Base-by-base conservation (phyloP, 1,140 invertebrate species). In the Triops longicaudatus region DNA sequence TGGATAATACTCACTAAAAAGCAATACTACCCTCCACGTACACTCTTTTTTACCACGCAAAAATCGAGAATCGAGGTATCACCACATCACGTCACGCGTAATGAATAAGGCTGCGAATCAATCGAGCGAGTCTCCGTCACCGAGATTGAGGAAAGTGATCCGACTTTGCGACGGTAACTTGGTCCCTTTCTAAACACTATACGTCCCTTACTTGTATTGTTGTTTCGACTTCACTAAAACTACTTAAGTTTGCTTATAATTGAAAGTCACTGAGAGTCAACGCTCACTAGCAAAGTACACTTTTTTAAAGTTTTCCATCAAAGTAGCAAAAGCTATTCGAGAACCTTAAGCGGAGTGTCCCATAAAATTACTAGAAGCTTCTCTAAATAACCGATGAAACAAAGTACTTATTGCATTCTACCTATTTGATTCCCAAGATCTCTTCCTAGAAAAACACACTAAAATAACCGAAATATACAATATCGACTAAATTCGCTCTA, bases 41-140 rank as follows among this genome's bases (percentile, higher is more conserved):
- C 50, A n/a, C 22, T 12, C 50, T 63, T 63, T 63, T 63, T 63
- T 63, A 63, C 50, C 50, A 63, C 50, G 50, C 50, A 63, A 63
- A 63, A 17, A 10, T 63, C 50, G 50, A 6, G 50, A 63, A 63
- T 63, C 50, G 22, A 17, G 50, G 50, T 14, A 63, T 63, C 50
- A 17, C 6, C 31, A 37, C 31, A 37, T 2, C 31, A 37, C 31
- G 31, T 37, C 31, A 4, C 31, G 31, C 17, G 14, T 63, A 63
- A 63, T 63, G n/a, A 63, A 63, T 63, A 63, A 63, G 50, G 50
- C 10, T 63, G 50, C 14, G 50, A 63, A 5, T 63, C 50, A 10
- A 63, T 63, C 50, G 50, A 63, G 50, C 50, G 50, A 14, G 50
- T 9, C 50, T 63, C 44, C 2, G 50, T 63, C 14, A 63, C 50